A percentile compares a stretch with the other conserved stretches of the same genome.
These are phyloP conservation scores for Spatula versicolor DNA, from an alignment of 2,797 vertebrate genomes.

Conservation along the genomic window DNA sequence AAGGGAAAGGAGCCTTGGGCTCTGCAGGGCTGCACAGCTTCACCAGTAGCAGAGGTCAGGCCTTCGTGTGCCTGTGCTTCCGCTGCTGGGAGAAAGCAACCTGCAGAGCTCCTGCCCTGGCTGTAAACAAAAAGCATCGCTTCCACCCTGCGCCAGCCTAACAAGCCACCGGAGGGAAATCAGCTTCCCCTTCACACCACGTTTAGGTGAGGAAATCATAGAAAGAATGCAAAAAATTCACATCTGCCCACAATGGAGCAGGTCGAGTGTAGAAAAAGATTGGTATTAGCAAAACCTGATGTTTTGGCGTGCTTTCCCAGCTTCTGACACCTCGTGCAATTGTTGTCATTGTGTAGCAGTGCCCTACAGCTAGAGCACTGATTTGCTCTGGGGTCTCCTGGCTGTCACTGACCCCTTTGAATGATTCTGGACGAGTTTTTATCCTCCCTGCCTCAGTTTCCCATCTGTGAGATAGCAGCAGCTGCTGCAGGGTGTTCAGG, in stretches of 20 bases:
- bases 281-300: not conserved
- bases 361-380: too few species aligned
- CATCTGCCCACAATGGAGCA: not conserved
- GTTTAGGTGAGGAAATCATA: conserved; percentile 7
- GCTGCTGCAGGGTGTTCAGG: not conserved
- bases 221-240: conserved; percentile 34
- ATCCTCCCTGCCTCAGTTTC: not conserved
- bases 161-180: not conserved
- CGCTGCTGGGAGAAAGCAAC: not conserved
- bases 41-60: conserved; percentile 18
- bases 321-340: not conserved
- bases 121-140: conserved; percentile 28
- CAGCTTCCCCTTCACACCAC: not conserved
- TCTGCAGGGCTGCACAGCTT: not conserved
- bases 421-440: too few species aligned
- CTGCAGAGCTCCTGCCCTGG: not conserved
- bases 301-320: not conserved
- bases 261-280: not conserved
- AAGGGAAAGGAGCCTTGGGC: conserved; percentile 27
- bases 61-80: conserved; percentile 17
- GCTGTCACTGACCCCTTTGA: too few species aligned
- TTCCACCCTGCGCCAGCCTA: not conserved
- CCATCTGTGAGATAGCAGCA: not conserved
- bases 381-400: too few species aligned
- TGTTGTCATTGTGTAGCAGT: not conserved